Base-by-base conservation (phyloP, 2,888 invertebrate species). In the Drosophila borborema region DNA sequence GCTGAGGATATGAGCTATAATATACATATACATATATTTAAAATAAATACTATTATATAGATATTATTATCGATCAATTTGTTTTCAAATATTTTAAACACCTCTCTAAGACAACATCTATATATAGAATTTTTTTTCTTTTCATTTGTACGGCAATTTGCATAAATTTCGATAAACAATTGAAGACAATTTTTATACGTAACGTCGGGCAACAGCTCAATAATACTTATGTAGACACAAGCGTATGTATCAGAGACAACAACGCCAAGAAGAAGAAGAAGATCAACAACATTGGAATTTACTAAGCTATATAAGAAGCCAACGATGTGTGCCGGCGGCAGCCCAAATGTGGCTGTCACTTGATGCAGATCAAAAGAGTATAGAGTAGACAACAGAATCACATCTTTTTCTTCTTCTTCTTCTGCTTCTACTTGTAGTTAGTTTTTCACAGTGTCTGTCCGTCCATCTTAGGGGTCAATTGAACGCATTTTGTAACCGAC, bases 401-500 rank as follows among this genome's bases (percentile, higher is more conserved):
- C 28, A 5, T n/a, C 34, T 18, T n/a, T n/a, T 12, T n/a, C 28
- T 10, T 20, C 48, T 12, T n/a, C 20, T 7, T 16, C 28, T 20
- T 28, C 20, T 12, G 14, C 20, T 7, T 16, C 28, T 20, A 18
- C 20, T n/a, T 41, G 10, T 16, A 23, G 4, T 31, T 45, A 34
- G 36, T 38, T 14, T 45, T 14, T n/a, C 14, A 34, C n/a, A 23
- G 8, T 18, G 18, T 45, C 28, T 23, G 23, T 31, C 67, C 16
- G n/a, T 16, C 20, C 65, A 18, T 64, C 74, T 71, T 80, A 60
- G 70, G 77, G 82, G 84, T 86, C 86, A 85, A 85, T 85, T 85
- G 81, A 82, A 84, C 80, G 77, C 86, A 80, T 86, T 84, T 86
- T 81, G 81, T 86, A 84, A 82, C 74, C 55, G 64, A 3, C 59